Evolutionary conservation across 2,888 invertebrate genomes (phyloP).

Genomic region (Ophion costatus): DNA sequence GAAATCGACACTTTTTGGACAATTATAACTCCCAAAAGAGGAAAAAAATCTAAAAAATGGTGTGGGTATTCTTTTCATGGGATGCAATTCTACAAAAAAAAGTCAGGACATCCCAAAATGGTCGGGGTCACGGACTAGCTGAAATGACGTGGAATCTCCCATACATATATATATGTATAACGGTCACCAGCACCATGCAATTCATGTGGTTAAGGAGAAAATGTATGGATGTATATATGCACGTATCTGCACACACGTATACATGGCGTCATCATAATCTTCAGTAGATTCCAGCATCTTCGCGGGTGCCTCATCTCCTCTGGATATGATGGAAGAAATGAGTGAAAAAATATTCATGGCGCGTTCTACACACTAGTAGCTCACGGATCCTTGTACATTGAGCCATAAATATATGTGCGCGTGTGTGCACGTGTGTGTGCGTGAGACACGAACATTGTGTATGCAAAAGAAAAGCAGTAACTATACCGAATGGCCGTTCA

Average conservation of each 20-base stretch:
- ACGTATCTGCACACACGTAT: conserved; percentile 1
- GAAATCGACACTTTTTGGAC: too few relatives aligned
- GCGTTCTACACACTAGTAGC: conserved; percentile 2
- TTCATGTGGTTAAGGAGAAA: conserved; percentile 18
- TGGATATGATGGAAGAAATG: neutral
- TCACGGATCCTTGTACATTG: neutral
- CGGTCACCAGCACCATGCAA: neutral
- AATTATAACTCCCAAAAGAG: too few relatives aligned
- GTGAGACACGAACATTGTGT: neutral
- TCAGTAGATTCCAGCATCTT: conserved; percentile 37
- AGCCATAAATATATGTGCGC: neutral
- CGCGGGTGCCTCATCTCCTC: neutral
- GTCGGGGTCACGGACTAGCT: too few relatives aligned
- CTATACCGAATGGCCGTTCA: conserved; percentile 20
- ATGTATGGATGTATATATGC: neutral
- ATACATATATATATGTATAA: too few relatives aligned
- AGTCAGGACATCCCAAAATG: too few relatives aligned
- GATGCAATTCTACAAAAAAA: too few relatives aligned
- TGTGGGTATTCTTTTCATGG: too few relatives aligned
- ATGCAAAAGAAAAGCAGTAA: conserved; percentile 46
- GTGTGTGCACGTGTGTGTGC: neutral
- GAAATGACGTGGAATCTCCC: too few relatives aligned
- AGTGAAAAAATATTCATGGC: conserved; percentile 6
- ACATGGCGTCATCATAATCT: conserved; percentile 53
- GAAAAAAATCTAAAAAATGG: too few relatives aligned